Evolutionary conservation across 2,888 invertebrate genomes (phyloP).

Genomic region (Cosmia trapezina): DNA sequence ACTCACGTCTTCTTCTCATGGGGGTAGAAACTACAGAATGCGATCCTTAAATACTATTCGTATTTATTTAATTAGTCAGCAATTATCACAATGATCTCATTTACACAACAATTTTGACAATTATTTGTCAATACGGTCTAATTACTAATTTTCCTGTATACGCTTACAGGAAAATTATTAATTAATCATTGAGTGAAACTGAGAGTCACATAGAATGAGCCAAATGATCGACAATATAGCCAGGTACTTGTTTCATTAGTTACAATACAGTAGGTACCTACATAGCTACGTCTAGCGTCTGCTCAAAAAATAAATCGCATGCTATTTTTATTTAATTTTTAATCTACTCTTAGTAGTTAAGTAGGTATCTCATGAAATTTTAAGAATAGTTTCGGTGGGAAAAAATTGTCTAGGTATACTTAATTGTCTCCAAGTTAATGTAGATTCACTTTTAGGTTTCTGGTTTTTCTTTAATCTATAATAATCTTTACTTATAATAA

Average conservation of each 20-base stretch:
- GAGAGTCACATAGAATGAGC: neutral
- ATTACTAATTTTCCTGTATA: no score
- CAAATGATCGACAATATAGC: neutral
- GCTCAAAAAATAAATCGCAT: neutral
- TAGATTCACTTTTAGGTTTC: neutral
- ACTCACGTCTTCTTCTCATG: neutral
- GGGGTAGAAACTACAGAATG: neutral
- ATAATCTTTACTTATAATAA: no score
- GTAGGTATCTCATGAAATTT: neutral
- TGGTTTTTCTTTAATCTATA: neutral
- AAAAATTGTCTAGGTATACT: neutral
- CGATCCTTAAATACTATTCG: neutral
- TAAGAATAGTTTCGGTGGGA: neutral
- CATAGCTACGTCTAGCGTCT: neutral
- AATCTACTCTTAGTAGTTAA: neutral
- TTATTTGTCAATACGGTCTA: neutral
- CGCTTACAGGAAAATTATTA: neutral
- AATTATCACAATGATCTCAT: conserved; percentile 27
- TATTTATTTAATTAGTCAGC: neutral
- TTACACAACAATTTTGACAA: no score
- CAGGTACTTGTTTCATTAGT: neutral
- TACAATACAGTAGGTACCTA: neutral
- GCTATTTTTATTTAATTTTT: neutral
- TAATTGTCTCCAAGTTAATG: neutral
- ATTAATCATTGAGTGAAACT: neutral